Percentiles rank a stretch among this genome's conserved stretches.
Evolutionary conservation across 2,113 vertebrate genomes (phyloP).

Genomic region (Mus pahari): DNA sequence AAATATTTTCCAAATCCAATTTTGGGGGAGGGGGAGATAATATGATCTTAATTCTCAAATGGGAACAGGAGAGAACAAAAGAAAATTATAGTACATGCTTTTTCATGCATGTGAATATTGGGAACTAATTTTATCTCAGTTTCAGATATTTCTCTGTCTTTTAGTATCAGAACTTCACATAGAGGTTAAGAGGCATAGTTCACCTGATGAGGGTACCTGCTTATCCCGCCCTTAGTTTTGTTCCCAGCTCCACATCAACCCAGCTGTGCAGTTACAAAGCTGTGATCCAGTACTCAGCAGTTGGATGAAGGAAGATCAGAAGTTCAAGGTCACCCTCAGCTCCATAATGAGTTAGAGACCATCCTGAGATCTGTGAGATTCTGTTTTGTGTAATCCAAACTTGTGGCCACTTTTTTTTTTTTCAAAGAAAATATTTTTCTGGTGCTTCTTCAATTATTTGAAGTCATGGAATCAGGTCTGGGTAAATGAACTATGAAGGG

Average conservation of each 20-base stretch:
- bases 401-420: neutral
- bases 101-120: neutral
- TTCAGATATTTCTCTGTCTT: neutral
- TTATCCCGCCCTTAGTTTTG: neutral
- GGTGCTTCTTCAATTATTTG: neutral
- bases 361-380: neutral
- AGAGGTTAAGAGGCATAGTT: neutral
- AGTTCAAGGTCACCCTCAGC: neutral
- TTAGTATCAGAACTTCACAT: neutral
- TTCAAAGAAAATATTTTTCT: neutral
- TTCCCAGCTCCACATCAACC: neutral
- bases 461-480: neutral
- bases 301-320: neutral
- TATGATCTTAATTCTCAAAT: neutral
- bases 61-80: neutral
- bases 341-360: neutral
- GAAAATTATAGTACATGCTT: neutral
- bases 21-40: neutral
- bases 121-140: neutral
- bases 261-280: neutral
- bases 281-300: neutral
- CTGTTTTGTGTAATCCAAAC: neutral
- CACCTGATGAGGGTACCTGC: neutral
- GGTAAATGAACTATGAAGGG: neutral
- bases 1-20: slow-evolving; percentile 16